A percentile compares a stretch with the other conserved stretches of the same genome.
Conservation (phyloP, 2,113 vertebrate genomes). For the Rallus limicola region DNA sequence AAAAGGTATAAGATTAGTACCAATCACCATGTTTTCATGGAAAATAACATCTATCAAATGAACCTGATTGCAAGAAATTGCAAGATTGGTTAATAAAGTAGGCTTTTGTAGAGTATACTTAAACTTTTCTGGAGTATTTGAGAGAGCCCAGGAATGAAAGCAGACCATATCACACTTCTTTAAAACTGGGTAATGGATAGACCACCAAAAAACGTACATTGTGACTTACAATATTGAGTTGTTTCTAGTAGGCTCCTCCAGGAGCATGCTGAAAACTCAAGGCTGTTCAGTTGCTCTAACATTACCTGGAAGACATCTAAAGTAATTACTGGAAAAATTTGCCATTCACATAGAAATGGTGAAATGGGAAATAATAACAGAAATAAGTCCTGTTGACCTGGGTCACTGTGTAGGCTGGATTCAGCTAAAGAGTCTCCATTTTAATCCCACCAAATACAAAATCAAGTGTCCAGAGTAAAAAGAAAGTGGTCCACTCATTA, state of each 20-base stretch:
- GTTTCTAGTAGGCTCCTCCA: background rate
- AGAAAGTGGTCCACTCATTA: background rate
- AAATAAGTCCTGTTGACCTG: background rate
- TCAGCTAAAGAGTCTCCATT: background rate
- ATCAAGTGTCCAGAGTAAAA: background rate
- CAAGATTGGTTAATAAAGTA: background rate
- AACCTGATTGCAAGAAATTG: background rate
- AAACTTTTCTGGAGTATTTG: background rate
- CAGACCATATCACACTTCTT: background rate
- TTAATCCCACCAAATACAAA: background rate
- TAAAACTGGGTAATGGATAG: background rate
- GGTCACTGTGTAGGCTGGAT: background rate
- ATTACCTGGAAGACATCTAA: background rate
- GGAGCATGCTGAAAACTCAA: background rate
- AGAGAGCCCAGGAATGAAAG: background rate
- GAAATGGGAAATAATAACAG: background rate
- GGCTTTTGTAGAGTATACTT: background rate
- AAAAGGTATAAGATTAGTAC: background rate
- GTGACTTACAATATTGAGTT: background rate
- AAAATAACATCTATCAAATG: background rate
- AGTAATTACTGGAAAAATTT: background rate
- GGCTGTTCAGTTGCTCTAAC: background rate
- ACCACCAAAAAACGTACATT: background rate
- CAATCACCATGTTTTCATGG: background rate
- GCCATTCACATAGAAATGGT: background rate